A percentile compares a stretch with the other conserved stretches of the same genome.
phyloP scores from a whole-genome alignment of 30 jellyfish, hydroid and myxozoan genomes.

The Aurelia sp. region DNA sequence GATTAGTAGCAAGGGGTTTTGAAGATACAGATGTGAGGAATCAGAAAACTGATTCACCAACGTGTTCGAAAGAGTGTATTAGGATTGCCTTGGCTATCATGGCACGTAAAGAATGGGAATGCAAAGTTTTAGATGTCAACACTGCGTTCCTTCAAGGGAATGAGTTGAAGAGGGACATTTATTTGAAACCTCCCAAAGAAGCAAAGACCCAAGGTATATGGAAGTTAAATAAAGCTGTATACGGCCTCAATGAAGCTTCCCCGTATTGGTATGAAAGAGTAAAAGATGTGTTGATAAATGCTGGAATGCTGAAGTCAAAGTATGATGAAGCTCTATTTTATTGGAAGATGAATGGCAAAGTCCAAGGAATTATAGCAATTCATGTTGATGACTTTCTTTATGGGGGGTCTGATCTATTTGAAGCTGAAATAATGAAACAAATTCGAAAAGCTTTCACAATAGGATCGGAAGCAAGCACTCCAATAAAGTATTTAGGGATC shows the following conservation, averaged over 20 bases:
- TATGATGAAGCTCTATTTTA: constrained; percentile 29
- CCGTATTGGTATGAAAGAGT: constrained; percentile 10
- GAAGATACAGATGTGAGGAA: constrained; percentile 33
- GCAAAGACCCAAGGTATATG: constrained; percentile 37
- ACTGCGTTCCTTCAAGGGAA: constrained; percentile 60
- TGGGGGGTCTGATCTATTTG: constrained; percentile 26
- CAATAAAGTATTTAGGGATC: constrained; percentile 17
- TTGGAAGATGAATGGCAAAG: too few relatives aligned
- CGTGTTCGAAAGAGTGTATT: constrained; percentile 35
- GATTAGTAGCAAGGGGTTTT: constrained; percentile 46
- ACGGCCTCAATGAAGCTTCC: constrained; percentile 50
- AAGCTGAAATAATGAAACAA: constrained; percentile 1
- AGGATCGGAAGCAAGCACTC: not conserved
- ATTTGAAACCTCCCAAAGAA: constrained; percentile 44
- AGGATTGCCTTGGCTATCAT: constrained; percentile 31
- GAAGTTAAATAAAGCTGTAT: constrained; percentile 46
- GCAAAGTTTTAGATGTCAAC: constrained; percentile 39
- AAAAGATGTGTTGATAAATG: constrained; percentile 19
- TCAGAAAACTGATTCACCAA: constrained; percentile 36
- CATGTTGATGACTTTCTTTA: constrained; percentile 28
- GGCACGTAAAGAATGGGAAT: constrained; percentile 29
- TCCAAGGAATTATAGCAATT: constrained; percentile 10
- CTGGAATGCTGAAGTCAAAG: constrained; percentile 44
- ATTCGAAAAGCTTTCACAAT: not conserved
- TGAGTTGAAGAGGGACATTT: constrained; percentile 21